Percentiles rank a stretch among this genome's conserved stretches.
These are phyloP conservation scores for Gymnocheta viridis DNA, from an alignment of 2,888 invertebrate genomes.

Conservation along the genomic window DNA sequence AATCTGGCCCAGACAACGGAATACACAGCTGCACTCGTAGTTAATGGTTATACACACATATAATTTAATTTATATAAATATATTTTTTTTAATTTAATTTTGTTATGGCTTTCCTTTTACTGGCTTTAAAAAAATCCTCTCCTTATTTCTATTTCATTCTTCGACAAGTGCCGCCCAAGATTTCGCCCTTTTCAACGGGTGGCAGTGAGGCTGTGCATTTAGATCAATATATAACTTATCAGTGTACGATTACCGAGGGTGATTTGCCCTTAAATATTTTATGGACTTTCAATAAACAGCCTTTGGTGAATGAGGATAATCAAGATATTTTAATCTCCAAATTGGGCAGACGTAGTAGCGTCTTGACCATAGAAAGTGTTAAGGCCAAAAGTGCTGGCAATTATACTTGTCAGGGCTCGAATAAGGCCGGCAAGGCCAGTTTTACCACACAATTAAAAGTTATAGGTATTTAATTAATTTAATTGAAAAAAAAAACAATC, in stretches of 20 bases:
- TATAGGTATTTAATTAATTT: constrained; percentile 84
- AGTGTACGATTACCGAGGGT: constrained; percentile 85
- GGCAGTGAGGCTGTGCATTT: constrained; percentile 84
- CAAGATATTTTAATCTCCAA: constrained; percentile 83
- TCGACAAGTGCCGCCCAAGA: constrained; percentile 80
- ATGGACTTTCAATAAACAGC: constrained; percentile 84
- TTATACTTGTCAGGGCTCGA: constrained; percentile 89
- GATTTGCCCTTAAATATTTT: constrained; percentile 86
- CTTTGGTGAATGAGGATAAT: constrained; percentile 78
- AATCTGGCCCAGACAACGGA: constrained; percentile 84
- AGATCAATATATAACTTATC: constrained; percentile 85
- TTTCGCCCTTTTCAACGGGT: constrained; percentile 84
- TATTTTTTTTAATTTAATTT: neutral
- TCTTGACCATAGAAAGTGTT: constrained; percentile 87
- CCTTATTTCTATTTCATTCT: neutral
- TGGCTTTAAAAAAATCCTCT: neutral
- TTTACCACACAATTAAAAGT: constrained; percentile 88
- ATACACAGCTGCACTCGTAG: constrained; percentile 83
- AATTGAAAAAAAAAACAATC: constrained; percentile 6
- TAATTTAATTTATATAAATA: constrained; percentile 11
- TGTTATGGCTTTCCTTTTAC: neutral
- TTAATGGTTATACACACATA: constrained; percentile 84
- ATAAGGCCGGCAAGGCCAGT: constrained; percentile 87
- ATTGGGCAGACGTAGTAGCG: constrained; percentile 86
- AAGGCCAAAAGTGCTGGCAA: constrained; percentile 87